Base-by-base conservation (phyloP, 2,888 invertebrate genomes). In the Dryadula phaetusa region DNA sequence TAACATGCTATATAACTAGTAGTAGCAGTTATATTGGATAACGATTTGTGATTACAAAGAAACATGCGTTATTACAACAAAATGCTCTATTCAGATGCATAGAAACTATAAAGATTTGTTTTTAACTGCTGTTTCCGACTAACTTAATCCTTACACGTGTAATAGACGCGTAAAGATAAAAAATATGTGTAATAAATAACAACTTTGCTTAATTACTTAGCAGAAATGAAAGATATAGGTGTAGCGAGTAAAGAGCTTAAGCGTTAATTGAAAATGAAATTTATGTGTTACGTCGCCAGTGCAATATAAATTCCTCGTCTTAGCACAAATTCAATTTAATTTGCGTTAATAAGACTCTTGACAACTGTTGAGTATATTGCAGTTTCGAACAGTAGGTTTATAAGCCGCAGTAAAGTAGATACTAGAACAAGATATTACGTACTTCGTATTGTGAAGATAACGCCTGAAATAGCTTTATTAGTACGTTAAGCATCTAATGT, bases 81-180 rank as follows among this genome's bases (percentile, higher is more conserved):
- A n/a, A n/a, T n/a, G n/a, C n/a, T n/a, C n/a, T n/a, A n/a, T n/a
- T n/a, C n/a, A n/a, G n/a, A n/a, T n/a, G n/a, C n/a, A n/a, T n/a
- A n/a, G n/a, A n/a, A n/a, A n/a, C n/a, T n/a, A n/a, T n/a, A n/a
- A n/a, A n/a, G n/a, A 34, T 28, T 83, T 80, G 85, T 88, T 86
- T 88, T 88, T 87, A 88, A 88, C n/a, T n/a, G 87, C 89, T 88
- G 88, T 87, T 87, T 42, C 40, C 18, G 49, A 52, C 5, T 86
- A 77, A 81, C 81, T 82, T 77, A 77, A 75, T 34, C 76, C 72
- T 78, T 76, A 73, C 74, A 79, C 78, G 78, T 79, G 69, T 8
- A 82, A 82, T 76, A 81, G 82, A 85, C 86, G 85, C 85, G 86
- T 85, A 87, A 86, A 88, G 85, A 86, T 82, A 77, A 82, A 80